Percentiles rank a stretch among this genome's conserved stretches.
phyloP scores from a whole-genome alignment of 2,113 vertebrate species.

The Egretta garzetta region DNA sequence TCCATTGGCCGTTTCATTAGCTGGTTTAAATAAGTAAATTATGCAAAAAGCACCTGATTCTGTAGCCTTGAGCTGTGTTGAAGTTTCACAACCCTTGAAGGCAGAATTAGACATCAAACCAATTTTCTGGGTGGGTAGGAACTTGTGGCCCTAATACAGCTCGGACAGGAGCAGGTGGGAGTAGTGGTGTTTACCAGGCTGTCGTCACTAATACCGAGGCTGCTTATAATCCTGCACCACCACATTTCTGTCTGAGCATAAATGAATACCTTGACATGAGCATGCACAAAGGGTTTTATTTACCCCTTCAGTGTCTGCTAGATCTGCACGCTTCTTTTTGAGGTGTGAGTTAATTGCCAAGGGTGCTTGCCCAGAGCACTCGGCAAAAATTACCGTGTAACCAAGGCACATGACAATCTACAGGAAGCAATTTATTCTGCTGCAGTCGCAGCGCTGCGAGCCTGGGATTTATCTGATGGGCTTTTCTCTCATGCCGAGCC shows the following conservation, averaged over 20 bases:
- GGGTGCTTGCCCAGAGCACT: not conserved
- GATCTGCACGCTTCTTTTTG: not conserved
- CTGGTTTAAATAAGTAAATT: not conserved
- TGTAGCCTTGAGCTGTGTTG: not conserved
- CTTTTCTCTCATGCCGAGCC: not conserved
- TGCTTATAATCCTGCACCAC: not conserved
- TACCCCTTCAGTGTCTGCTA: not conserved
- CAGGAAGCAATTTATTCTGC: not conserved
- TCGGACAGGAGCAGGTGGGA: not conserved
- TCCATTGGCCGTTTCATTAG: not conserved
- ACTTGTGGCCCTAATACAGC: not conserved
- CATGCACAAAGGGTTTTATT: not conserved
- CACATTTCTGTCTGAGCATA: not conserved
- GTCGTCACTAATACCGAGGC: fast-evolving
- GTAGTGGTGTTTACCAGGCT: not conserved
- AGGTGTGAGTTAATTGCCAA: not conserved
- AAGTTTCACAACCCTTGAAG: not conserved
- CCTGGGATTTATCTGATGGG: not conserved
- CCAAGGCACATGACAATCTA: not conserved
- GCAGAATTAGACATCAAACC: not conserved
- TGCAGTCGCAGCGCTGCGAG: fast-evolving
- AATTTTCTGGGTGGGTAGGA: not conserved
- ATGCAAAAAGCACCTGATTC: not conserved
- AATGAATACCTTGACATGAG: not conserved
- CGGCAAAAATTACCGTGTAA: not conserved